These are phyloP conservation scores for Ferdinandea cuprea DNA, from an alignment of 2,888 invertebrate genomes.

Conservation along the genomic window DNA sequence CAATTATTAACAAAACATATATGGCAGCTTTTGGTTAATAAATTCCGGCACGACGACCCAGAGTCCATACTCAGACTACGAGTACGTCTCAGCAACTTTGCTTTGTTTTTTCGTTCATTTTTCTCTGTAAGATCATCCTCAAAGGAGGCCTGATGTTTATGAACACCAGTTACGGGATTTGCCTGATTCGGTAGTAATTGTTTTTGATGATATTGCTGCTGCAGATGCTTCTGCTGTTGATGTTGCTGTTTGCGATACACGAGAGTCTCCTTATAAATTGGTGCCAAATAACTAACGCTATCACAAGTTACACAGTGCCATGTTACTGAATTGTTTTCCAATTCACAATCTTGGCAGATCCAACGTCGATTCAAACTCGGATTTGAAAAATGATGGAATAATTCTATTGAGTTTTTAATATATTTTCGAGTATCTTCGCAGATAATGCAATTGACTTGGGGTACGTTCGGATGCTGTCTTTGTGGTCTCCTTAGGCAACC, in stretches of 20 bases:
- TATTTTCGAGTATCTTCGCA: constrained; percentile 82
- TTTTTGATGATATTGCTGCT: constrained; percentile 67
- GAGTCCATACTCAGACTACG: constrained; percentile 83
- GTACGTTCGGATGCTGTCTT: constrained; percentile 81
- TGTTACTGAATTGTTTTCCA: constrained; percentile 83
- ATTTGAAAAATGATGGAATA: constrained; percentile 83
- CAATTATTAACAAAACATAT: constrained; percentile 83
- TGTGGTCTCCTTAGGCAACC: constrained; percentile 82
- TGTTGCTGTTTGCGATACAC: constrained; percentile 75
- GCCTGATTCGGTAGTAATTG: constrained; percentile 45
- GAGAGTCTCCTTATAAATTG: constrained; percentile 83
- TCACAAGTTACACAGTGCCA: constrained; percentile 83
- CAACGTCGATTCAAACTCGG: constrained; percentile 83
- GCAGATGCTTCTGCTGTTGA: constrained; percentile 71
- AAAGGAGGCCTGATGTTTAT: constrained; percentile 75
- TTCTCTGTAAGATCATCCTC: constrained; percentile 70
- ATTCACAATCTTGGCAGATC: constrained; percentile 82
- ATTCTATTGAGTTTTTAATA: constrained; percentile 81
- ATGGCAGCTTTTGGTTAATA: constrained; percentile 80
- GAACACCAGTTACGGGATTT: constrained; percentile 29
- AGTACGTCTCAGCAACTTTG: constrained; percentile 79
- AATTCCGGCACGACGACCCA: constrained; percentile 79
- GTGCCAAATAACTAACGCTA: constrained; percentile 82
- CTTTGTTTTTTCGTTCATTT: constrained; percentile 76
- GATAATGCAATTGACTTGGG: constrained; percentile 80